Evolutionary conservation across 2,888 invertebrate species (phyloP).

Genomic region (Palloptera scutellata): DNA sequence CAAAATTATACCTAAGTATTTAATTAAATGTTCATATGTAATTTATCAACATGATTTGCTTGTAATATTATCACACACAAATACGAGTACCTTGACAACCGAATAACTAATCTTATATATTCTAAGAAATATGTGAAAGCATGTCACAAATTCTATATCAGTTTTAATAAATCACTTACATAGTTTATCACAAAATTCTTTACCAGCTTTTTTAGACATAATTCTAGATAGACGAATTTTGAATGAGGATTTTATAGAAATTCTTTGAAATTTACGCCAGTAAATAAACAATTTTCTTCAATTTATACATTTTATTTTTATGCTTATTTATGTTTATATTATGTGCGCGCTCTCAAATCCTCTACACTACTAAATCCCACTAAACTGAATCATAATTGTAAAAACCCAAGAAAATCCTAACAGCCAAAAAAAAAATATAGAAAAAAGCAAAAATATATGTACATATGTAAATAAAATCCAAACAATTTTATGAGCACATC

Average conservation of each 20-base stretch:
- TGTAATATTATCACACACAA: too few relatives aligned
- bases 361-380: conserved; percentile 8
- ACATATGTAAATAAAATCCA: too few relatives aligned
- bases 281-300: background rate
- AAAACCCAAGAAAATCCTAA: conserved; percentile 23
- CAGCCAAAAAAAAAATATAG: conserved; percentile 32
- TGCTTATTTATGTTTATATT: conserved; percentile 7
- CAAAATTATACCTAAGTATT: too few relatives aligned
- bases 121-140: too few relatives aligned
- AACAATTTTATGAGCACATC: conserved; percentile 22
- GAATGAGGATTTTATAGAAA: background rate
- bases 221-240: conserved; percentile 5
- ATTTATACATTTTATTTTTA: background rate
- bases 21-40: too few relatives aligned
- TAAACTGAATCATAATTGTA: conserved; percentile 19
- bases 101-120: too few relatives aligned
- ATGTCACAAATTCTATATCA: too few relatives aligned
- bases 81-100: too few relatives aligned
- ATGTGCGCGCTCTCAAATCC: conserved; percentile 9
- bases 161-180: conserved; percentile 36
- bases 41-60: too few relatives aligned
- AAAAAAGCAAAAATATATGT: conserved; percentile 14
- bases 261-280: background rate
- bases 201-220: conserved; percentile 35
- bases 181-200: conserved; percentile 40